phyloP scores from a whole-genome alignment of 2,797 vertebrate genomes.

The Champsocephalus esox region DNA sequence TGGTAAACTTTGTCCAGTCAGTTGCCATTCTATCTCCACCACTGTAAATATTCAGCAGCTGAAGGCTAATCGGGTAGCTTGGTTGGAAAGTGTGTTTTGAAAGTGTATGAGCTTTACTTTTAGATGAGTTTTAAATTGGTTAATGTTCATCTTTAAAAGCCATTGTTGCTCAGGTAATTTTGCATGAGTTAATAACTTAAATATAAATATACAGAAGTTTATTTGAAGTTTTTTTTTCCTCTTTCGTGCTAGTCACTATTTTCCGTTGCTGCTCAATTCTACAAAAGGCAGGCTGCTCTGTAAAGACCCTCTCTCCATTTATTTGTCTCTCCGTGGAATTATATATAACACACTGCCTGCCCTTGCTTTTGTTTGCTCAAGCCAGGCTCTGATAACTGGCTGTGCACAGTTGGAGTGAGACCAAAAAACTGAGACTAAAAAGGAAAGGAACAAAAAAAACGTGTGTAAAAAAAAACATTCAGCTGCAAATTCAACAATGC shows the following conservation, averaged over 20 bases:
- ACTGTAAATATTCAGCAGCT: conserved; percentile 30
- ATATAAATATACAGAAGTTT: not conserved
- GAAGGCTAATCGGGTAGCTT: conserved; percentile 14
- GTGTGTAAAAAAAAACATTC: not conserved
- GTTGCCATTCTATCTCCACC: conserved; percentile 5
- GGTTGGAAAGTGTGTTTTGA: conserved; percentile 1
- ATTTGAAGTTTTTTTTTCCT: not conserved
- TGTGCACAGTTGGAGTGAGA: conserved; percentile 48
- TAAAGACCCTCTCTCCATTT: not conserved
- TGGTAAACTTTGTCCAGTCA: conserved; percentile 17
- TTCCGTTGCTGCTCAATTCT: not conserved
- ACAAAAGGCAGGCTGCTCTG: not conserved
- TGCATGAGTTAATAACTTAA: not conserved
- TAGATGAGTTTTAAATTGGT: not conserved
- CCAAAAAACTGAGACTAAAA: conserved; percentile 42
- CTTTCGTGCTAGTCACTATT: not conserved
- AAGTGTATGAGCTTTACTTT: not conserved
- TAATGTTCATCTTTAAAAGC: not conserved
- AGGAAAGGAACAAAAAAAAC: not conserved
- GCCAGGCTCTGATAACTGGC: conserved; percentile 55
- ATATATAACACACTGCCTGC: conserved; percentile 22
- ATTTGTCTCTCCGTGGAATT: conserved; percentile 30
- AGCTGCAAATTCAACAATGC: not conserved
- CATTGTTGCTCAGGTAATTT: not conserved
- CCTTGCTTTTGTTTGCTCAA: conserved; percentile 69